Evolutionary conservation across 2,888 invertebrate genomes (phyloP).

Genomic region (Himalopsyche anomala): DNA sequence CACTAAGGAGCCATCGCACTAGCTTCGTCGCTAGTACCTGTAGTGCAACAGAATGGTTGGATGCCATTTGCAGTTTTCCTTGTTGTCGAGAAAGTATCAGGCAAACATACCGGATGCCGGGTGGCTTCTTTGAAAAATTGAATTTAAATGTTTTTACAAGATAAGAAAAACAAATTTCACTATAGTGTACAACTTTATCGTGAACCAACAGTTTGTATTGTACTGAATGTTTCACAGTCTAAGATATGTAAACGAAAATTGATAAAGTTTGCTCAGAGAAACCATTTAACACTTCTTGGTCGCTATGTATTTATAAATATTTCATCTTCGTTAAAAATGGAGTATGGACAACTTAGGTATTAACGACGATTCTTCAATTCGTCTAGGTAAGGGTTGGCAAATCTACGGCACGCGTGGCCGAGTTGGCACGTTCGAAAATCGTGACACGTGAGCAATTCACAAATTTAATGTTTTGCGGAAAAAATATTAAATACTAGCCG

Average conservation of each 20-base stretch:
- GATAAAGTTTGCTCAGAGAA: too few relatives aligned
- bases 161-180: slow-evolving; percentile 1
- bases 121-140: slow-evolving; percentile 1
- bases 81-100: slow-evolving; percentile 20
- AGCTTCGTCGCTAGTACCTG: not conserved
- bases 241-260: not conserved
- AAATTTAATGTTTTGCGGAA: too few relatives aligned
- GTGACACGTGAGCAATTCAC: too few relatives aligned
- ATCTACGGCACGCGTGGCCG: too few relatives aligned
- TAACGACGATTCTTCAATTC: too few relatives aligned
- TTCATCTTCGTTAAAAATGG: too few relatives aligned
- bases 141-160: slow-evolving; percentile 18
- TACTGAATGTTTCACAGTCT: not conserved
- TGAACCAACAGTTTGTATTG: not conserved
- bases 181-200: slow-evolving; percentile 7
- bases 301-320: too few relatives aligned
- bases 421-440: too few relatives aligned
- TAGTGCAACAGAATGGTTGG: not conserved
- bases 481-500: too few relatives aligned
- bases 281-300: too few relatives aligned
- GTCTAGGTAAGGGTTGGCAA: too few relatives aligned
- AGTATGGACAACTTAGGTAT: too few relatives aligned
- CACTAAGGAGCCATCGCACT: slow-evolving; percentile 49
- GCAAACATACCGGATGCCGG: not conserved
- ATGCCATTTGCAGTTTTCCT: not conserved